Base-by-base conservation (phyloP, 2,797 vertebrate genomes). In the Falco cherrug region DNA sequence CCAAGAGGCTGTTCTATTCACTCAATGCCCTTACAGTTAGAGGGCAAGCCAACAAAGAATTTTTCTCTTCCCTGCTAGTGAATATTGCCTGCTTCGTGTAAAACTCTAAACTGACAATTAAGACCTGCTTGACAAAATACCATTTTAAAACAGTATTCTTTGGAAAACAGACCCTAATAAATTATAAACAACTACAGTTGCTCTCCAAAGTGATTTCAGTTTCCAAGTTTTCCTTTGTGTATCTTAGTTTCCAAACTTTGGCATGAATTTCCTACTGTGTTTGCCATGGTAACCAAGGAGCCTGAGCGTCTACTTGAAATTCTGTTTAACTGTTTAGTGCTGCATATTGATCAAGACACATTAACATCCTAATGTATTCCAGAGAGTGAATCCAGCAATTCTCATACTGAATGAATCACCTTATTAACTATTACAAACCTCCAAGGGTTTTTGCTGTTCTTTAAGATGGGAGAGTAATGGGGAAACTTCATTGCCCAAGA, bases 281-380 rank as follows among this genome's bases (percentile, higher is more conserved):
- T 94, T 96, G 93, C 93, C 95, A 96, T 93, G 87, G 95, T 78
- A 95, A 97, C 96, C 61, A 86, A 90, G 89, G 94, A 94, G 94
- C 61, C 91, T 48, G 89, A 95, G 84, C 43, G 69, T 78, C 91
- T 65, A 45, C 91, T 95, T 94, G 89, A 93, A 93, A 95, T 90
- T 81, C 93, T 11, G 1, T 57, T 96, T 96, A 96, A 96, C 95
- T 86, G 54, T 86, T 97, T 79, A 91, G 87, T 57, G 79, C 4
- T 90, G 91, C 73, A 84, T 69, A 87, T 91, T 95, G 50, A 93
- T 71, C 64, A 64, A 80, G 95, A 77, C 6, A 73, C 21, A 77
- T 61, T 64, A 85, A 86, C 28, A 89, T 22, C 39, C 37, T 48
- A 75, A 89, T 47, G 75, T 37, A 68, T 48, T 74, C 69, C 73